Evolutionary conservation across 2,113 vertebrate species (phyloP), one percentile per base, ranked within the genome.

Genomic region (Megaceryle maxima): DNA sequence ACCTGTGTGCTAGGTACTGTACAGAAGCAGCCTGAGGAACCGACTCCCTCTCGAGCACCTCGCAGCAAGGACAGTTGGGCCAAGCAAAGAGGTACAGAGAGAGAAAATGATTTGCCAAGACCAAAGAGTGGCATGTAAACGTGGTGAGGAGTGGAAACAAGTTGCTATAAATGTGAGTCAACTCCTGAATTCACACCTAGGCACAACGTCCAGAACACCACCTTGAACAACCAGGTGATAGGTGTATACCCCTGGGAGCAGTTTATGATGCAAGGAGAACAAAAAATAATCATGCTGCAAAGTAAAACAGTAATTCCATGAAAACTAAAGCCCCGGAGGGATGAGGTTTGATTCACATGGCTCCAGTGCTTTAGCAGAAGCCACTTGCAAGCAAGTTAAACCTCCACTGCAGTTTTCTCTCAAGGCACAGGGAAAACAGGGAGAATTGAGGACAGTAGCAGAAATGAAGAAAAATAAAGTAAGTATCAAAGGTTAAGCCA

Each of bases 391-490:
- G 33, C 5, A 55, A 17, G 20, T 48, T 26, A 44, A 78, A 81
- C 14, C 24, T 57, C 37, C 48, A 26, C 6, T 14, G 60, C 10
- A 16, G 21, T 26, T 72, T 90, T 60, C 69, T 37, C 43, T 72
- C 41, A 21, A 79, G 57, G 22, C n/a, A 9, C 10, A 16, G 22
- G 25, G 28, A 20, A 51, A 70, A 35, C 26, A 33, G 41, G 15
- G n/a, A 92, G 66, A 82, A 62, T 31, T 68, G 44, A 78, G 37
- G 18, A 56, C 4, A 44, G 26, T 19, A 90, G 51, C 19, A 91
- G 77, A 92, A 95, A 87, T 72, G 19, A 94, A 94, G 91, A 88
- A 81, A 96, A 95, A 94, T 79, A 83, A 83, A 83, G n/a, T 4
- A 63, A 55, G 59, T 64, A 75, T 44, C 90, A 87, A 94, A 95